Evolutionary conservation across 2,888 invertebrate species (phyloP), one percentile per base, ranked within the genome.

Genomic region (Scaptomyza polygonia): DNA sequence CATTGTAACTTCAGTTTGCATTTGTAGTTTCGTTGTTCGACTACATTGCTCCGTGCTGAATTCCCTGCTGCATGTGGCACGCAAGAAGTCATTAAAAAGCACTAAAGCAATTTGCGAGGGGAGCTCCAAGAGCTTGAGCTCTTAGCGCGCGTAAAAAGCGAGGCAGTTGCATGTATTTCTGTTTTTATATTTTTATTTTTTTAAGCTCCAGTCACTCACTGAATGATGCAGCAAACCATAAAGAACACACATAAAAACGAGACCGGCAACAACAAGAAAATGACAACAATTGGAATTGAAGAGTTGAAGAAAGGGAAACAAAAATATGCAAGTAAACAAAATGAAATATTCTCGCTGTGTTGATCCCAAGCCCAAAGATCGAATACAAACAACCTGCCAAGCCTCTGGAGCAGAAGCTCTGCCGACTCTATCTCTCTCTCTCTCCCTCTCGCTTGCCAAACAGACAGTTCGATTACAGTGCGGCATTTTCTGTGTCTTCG

Each of bases 71-170:
- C 85, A 81, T 81, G 85, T 85, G 82, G 85, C 81, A 81, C 81
- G 85, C 81, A 85, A 81, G 83, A 85, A 68, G 74, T 75, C 80
- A 77, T 77, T 81, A 69, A 79, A 73, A 67, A 65, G 67, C 75
- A 53, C 68, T 76, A 61, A 71, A 67, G 66, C 63, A 48, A 21
- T 32, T 5, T 18, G 63, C 70, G 73, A 73, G 70, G 51, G 57
- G 18, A 34, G 61, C 56, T 65, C 34, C 30, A 72, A 57, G 16
- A 29, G 65, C 56, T 69, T 30, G 27, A 58, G 44, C 58, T 44
- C 58, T 64, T 59, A 27, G 45, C 5, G 36, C 67, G 62, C 59
- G 61, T 68, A 69, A 64, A 76, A 59, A 43, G 47, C 63, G 51
- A 67, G 63, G 55, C 71, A 68, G 56, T 57, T 57, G 29, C 42